Evolutionary conservation across 1,140 invertebrate genomes (phyloP), one percentile per base, ranked within the genome.

Genomic region (Reticulitermes speratus): DNA sequence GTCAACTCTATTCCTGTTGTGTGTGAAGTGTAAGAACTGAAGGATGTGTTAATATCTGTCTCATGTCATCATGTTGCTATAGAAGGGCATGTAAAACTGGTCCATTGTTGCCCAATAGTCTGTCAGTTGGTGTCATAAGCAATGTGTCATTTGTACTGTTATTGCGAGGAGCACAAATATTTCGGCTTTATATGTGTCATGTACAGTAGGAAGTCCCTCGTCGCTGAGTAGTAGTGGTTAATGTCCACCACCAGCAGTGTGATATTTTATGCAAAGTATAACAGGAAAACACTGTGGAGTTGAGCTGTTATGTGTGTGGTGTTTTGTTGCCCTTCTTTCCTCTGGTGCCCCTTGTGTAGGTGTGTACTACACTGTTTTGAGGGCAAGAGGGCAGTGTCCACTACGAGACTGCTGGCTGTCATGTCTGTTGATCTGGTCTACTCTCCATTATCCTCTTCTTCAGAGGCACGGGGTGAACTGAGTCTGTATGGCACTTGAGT

Each of bases 1-100:
- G 48, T 86, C 69, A 84, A 19, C 32, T 82, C 82, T 59, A 16
- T 32, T 84, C 25, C 59, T 65, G 59, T 65, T 65, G 59, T 65
- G 7, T 21, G 59, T 8, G 25, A 65, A 65, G 59, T 65, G 59
- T 23, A 23, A 65, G 21, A 65, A 65, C 12, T n/a, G 25, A 65
- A 65, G 59, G 25, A 65, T 65, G 59, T 65, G 59, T 65, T 19
- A 23, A 23, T 21, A 65, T 65, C 59, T 65, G 59, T 65, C 21
- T 65, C 25, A 65, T 65, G 12, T 21, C 1, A 65, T 16, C 59
- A 65, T n/a, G 25, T 23, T 65, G 59, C 59, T 65, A 23, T 65
- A 65, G 59, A 65, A 65, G 16, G 21, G 21, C 19, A n/a, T 65
- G 59, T 65, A 65, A 65, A 65, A 65, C 1, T 65, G 59, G 59